Evolutionary conservation across 2,797 vertebrate genomes (phyloP).

Genomic region (Pempheris klunzingeri): DNA sequence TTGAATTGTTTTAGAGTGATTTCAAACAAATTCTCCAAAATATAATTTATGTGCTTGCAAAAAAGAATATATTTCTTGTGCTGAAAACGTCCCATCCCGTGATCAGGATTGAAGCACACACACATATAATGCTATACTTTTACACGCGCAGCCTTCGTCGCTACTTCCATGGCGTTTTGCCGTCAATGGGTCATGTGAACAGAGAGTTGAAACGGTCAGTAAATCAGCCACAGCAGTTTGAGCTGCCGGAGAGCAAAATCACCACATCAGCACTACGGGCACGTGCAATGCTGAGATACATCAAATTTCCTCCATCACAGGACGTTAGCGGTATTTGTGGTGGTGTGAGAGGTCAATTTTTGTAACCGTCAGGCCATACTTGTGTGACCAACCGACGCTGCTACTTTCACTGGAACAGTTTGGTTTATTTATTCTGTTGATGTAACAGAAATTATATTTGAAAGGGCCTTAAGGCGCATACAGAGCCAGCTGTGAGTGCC

Average conservation of each 20-base stretch:
- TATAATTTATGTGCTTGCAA: constrained; percentile 12
- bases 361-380: neutral
- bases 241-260: constrained; percentile 43
- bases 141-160: constrained; percentile 44
- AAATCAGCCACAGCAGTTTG: constrained; percentile 14
- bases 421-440: constrained; percentile 34
- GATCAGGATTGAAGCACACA: constrained; percentile 16
- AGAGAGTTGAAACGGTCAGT: constrained; percentile 5
- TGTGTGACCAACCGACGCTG: constrained; percentile 52
- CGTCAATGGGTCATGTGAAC: neutral
- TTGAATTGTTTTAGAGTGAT: neutral
- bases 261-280: constrained; percentile 31
- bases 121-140: constrained; percentile 16
- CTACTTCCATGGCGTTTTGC: constrained; percentile 27
- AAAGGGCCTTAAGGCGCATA: constrained; percentile 52
- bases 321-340: constrained; percentile 25
- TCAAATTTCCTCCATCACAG: constrained; percentile 21
- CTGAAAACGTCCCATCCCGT: neutral
- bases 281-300: constrained; percentile 50
- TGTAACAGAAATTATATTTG: constrained; percentile 27
- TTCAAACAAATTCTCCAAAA: constrained; percentile 34
- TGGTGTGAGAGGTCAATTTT: constrained; percentile 31
- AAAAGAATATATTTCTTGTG: neutral
- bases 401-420: constrained; percentile 45
- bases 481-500: constrained; percentile 65